phyloP scores from a whole-genome alignment of 2,113 vertebrate genomes.

The Mormyrus iriodes region DNA sequence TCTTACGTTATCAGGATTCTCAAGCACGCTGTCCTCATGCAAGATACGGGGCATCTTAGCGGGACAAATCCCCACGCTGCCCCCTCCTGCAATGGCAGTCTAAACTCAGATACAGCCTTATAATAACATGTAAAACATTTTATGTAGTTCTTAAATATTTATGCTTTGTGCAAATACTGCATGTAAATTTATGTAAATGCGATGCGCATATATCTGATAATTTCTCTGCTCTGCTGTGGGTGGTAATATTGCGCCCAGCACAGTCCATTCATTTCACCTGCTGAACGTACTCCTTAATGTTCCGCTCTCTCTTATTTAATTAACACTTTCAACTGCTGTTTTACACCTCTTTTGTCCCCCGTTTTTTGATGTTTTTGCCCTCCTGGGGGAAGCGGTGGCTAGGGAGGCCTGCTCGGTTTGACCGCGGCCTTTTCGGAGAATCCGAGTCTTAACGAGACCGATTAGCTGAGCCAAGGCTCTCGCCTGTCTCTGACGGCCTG shows the following conservation, averaged over 20 bases:
- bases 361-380: background rate
- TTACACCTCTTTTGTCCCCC: background rate
- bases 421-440: conserved; percentile 61
- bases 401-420: conserved; percentile 36
- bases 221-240: background rate
- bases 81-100: background rate
- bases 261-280: background rate
- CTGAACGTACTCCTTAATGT: background rate
- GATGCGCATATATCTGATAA: conserved; percentile 9
- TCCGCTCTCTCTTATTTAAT: background rate
- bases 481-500: conserved; percentile 55
- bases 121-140: conserved; percentile 11
- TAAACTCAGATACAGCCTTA: background rate
- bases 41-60: background rate
- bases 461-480: conserved; percentile 59
- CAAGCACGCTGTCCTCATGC: background rate
- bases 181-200: conserved; percentile 14
- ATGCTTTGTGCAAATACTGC: background rate
- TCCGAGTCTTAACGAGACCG: conserved; percentile 64
- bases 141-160: conserved; percentile 7
- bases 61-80: background rate
- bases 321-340: background rate
- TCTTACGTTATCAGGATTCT: conserved; percentile 5
- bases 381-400: background rate
- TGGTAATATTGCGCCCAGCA: background rate